Base-by-base conservation (phyloP, 2,797 vertebrate genomes). In the Oreochromis mossambicus region DNA sequence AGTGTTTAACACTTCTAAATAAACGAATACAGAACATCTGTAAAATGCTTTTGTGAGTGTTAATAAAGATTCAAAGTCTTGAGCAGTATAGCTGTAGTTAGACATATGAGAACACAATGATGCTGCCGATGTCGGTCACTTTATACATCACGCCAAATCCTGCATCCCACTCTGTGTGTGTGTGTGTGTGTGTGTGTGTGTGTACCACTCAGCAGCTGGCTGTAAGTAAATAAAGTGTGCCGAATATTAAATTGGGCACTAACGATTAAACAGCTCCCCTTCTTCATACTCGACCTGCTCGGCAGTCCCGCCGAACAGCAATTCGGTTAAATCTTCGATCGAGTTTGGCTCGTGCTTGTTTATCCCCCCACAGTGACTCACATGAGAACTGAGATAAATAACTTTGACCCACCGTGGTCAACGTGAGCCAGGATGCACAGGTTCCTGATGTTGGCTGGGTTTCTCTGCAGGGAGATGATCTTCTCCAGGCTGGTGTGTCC, bases 341-440 rank as follows among this genome's bases (percentile, higher is more conserved):
- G 4, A 2, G 21, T 70, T 26, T 70, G 66, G 14, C 14, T 41
- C 11, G n/a, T 6, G 36, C 63, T 70, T 26, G 41, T 70, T 46
- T 26, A 15, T 46, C 14, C 38, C 0, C 21, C 38, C 5, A 15
- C 0, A 24, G 21, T 68, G 13, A 38, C 34, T 38, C 61, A 66
- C 6, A 7, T 63, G 19, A 63, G 58, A 61, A n/a, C 34, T 38
- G 34, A 26, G 66, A 46, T 46, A 26, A 70, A 1, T 10, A 26
- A 26, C 38, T 70, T 15, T 26, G 48, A 52, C 97, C 95, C 87
- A 99, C 98, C 98, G 2, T 99, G 98, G 88, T 99, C 98, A 36
- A 99, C 98, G 3, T 99, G 98, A 12, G 98, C 98, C 83, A 99
- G 87, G 5, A 99, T 97, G 54, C 98, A 99, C 78, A 99, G 96